These are phyloP conservation scores for Octopus bimaculoides DNA, from an alignment of 1,140 invertebrate species.

Conservation along the genomic window DNA sequence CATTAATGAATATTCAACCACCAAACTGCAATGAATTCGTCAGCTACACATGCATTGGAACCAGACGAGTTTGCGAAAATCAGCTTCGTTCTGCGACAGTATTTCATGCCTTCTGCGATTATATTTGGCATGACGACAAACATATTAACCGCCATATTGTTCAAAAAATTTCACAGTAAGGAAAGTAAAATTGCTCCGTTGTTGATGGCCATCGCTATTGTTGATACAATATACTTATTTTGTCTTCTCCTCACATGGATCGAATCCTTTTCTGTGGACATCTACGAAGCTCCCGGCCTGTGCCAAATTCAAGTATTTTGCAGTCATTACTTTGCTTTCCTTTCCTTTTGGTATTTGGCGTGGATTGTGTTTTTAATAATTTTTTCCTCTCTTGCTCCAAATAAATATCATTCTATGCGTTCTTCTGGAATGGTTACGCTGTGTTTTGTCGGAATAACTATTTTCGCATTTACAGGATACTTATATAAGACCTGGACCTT, in stretches of 20 bases:
- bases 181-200: conserved; percentile 35
- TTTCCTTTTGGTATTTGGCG: conserved; percentile 36
- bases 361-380: conserved; percentile 27
- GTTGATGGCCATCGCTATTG: conserved; percentile 31
- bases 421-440: conserved; percentile 23
- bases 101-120: background rate
- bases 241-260: conserved; percentile 38
- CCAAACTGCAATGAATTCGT: no score
- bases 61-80: no score
- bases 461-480: conserved; percentile 37
- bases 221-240: conserved; percentile 32
- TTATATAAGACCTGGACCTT: conserved; percentile 46
- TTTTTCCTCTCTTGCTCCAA: conserved; percentile 22
- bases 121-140: background rate
- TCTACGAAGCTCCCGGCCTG: conserved; percentile 35
- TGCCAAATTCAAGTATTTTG: conserved; percentile 41
- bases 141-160: background rate
- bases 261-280: conserved; percentile 31
- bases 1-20: no score
- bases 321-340: conserved; percentile 39
- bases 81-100: background rate
- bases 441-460: conserved; percentile 11
- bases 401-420: conserved; percentile 23
- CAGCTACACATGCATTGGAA: no score
- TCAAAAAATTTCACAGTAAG: background rate